Evolutionary conservation across 2,113 vertebrate genomes (phyloP).

Genomic region (Telmatochromis sp.): DNA sequence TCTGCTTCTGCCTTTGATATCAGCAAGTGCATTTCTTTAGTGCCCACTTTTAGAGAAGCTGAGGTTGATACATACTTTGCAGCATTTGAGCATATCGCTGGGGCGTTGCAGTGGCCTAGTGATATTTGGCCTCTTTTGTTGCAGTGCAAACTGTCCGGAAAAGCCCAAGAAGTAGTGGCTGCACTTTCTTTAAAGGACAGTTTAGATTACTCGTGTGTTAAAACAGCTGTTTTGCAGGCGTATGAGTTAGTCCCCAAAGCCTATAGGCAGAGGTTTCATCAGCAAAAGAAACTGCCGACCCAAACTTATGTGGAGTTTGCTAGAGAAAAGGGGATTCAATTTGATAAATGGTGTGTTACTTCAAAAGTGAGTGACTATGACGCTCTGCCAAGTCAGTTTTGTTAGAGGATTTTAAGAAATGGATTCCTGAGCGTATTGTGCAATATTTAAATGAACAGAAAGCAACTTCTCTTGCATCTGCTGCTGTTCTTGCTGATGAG

Average conservation of each 20-base stretch:
- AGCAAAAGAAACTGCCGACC: rapidly evolving
- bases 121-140: too few species aligned
- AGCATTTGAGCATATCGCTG: rapidly evolving
- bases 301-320: too few species aligned
- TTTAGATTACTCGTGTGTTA: rapidly evolving
- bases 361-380: too few species aligned
- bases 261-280: rapidly evolving
- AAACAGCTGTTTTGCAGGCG: too few species aligned
- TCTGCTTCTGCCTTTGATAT: rapidly evolving
- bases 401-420: too few species aligned
- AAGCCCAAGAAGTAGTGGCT: too few species aligned
- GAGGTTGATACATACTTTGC: background rate
- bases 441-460: rapidly evolving
- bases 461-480: too few species aligned
- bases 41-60: background rate
- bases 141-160: rapidly evolving
- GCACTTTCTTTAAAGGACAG: too few species aligned
- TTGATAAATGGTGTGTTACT: rapidly evolving
- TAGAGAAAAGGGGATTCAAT: rapidly evolving
- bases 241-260: too few species aligned
- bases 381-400: rapidly evolving
- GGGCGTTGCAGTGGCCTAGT: too few species aligned
- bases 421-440: rapidly evolving
- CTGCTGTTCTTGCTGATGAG: too few species aligned
- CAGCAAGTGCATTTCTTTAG: background rate